phyloP scores from a whole-genome alignment of 2,888 invertebrate species.

The Drosophila testacea region DNA sequence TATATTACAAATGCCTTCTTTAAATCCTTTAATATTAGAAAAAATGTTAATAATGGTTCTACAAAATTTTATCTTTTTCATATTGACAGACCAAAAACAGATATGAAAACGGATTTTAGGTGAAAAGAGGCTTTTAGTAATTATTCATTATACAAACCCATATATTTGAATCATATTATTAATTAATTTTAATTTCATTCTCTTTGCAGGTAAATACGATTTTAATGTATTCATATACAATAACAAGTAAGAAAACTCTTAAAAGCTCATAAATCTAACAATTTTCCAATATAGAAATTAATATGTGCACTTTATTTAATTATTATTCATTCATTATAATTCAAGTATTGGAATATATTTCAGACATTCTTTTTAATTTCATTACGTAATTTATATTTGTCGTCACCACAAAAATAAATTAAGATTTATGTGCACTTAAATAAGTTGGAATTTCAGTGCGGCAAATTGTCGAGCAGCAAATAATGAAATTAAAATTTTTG shows the following conservation, averaged over 20 bases:
- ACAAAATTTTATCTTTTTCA: too few relatives aligned
- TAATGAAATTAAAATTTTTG: conserved; percentile 64
- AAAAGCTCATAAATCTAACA: background rate
- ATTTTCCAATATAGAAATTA: background rate
- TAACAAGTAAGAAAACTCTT: background rate
- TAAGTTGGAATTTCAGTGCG: conserved; percentile 52
- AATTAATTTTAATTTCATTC: background rate
- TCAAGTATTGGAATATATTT: conserved; percentile 3
- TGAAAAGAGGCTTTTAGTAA: too few relatives aligned
- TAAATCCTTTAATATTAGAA: too few relatives aligned
- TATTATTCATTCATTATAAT: background rate
- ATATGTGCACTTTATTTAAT: conserved; percentile 3
- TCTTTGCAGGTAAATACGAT: conserved; percentile 17
- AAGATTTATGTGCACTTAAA: conserved; percentile 66
- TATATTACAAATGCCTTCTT: too few relatives aligned
- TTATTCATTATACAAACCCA: too few relatives aligned
- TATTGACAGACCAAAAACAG: too few relatives aligned
- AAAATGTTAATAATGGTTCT: too few relatives aligned
- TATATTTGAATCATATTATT: background rate
- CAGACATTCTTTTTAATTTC: conserved; percentile 16
- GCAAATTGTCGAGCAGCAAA: conserved; percentile 56
- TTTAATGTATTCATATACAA: background rate
- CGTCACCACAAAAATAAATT: conserved; percentile 53
- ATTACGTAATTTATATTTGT: conserved; percentile 25
- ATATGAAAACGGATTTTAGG: too few relatives aligned